Percentiles rank a stretch among this genome's conserved stretches.
phyloP scores from a whole-genome alignment of 2,113 vertebrate genomes.

The Formicarius rufipectus region DNA sequence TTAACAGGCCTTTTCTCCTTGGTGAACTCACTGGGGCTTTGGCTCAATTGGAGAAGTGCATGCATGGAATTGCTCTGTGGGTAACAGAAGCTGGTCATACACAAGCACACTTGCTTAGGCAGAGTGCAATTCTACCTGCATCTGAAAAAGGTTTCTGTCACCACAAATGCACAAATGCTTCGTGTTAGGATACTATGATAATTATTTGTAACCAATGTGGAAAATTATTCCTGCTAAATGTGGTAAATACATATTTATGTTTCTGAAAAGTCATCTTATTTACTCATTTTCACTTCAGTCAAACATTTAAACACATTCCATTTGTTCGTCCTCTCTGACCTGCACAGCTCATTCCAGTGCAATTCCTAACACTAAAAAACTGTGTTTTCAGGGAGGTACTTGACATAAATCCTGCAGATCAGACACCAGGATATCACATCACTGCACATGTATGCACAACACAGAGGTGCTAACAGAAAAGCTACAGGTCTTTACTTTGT shows the following conservation, averaged over 20 bases:
- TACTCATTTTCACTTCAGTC: not conserved
- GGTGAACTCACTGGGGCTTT: not conserved
- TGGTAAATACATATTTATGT: not conserved
- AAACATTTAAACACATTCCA: not conserved
- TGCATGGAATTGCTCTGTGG: not conserved
- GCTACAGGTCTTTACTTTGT: not conserved
- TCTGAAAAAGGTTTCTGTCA: not conserved
- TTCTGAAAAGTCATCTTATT: not conserved
- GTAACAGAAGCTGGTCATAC: not conserved
- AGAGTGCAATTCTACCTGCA: not conserved
- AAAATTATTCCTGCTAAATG: not conserved
- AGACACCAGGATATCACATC: not conserved
- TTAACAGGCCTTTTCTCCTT: not conserved
- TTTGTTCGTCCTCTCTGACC: not conserved
- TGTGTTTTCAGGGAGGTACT: not conserved
- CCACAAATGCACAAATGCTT: not conserved
- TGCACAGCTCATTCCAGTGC: not conserved
- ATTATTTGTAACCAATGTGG: not conserved
- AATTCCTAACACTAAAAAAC: not conserved
- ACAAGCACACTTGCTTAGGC: not conserved
- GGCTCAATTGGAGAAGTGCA: not conserved
- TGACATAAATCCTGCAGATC: not conserved
- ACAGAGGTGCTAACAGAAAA: not conserved
- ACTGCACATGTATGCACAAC: not conserved
- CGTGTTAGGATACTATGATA: not conserved